Base-by-base conservation (phyloP, 2,113 vertebrate species). In the Gadus macrocephalus region DNA sequence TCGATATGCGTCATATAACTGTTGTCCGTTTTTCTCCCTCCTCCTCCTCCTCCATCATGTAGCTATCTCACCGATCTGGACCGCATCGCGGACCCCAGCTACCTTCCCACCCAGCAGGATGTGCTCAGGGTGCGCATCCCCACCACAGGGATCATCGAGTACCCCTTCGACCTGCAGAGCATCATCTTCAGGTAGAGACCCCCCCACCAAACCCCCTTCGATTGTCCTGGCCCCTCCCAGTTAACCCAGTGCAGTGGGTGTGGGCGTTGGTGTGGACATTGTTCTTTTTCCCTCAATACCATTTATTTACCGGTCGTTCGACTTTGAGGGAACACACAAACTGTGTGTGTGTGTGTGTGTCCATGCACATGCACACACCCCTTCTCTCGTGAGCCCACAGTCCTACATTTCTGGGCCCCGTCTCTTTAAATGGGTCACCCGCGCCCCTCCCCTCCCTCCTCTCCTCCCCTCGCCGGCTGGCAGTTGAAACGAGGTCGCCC, bases 81-180 rank as follows among this genome's bases (percentile, higher is more conserved):
- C 91, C 96, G 97, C 78, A 98, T 99, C 2, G 91, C 95, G 74
- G 95, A 94, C 38, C 71, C 87, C 20, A 93, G 90, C 90, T 99
- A 98, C 93, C 93, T 99, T 84, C 97, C 97, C 83, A 98, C 96
- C 83, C 97, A 98, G 89, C 97, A 99, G 91, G 97, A 99, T 77
- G 96, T 99, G 86, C 93, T 99, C 80, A 94, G 96, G 87, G 97
- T 99, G 74, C 93, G 97, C 75, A 98, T 98, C 81, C 97, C 97
- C 74, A 99, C 97, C 65, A 99, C 97, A 0, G 96, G 97, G 71
- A 98, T 99, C 92, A 98, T 98, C 85, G 97, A 99, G 86, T 99
- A 99, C 89, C 97, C 97, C 28, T 99, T 98, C 74, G 97, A 98
- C 93, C 92, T 99, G 92, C 95, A 98, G 87, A 98, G 97, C 87